phyloP scores from a whole-genome alignment of 2,888 invertebrate genomes.

The Mantis religiosa region DNA sequence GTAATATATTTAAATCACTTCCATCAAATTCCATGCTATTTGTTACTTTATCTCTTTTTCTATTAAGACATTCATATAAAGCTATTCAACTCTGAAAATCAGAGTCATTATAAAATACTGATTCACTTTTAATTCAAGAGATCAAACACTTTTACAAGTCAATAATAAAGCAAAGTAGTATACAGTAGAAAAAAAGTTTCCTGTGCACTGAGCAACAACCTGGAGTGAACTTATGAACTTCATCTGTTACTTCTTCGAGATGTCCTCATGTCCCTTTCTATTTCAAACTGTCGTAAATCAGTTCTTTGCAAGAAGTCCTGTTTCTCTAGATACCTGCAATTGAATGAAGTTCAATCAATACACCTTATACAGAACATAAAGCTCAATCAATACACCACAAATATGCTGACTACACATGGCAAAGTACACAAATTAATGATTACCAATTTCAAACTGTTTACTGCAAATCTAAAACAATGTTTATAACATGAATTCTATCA shows the following conservation, averaged over 20 bases:
- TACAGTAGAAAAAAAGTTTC: background rate
- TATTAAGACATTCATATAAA: background rate
- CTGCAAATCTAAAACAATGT: too few species aligned
- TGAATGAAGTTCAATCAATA: too few species aligned
- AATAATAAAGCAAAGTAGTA: background rate
- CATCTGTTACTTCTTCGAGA: slow-evolving; percentile 60
- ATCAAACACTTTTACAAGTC: background rate
- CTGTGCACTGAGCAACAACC: background rate
- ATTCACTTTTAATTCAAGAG: background rate
- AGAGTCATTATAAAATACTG: background rate
- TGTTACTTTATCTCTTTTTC: background rate
- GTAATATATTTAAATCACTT: background rate
- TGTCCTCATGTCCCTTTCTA: slow-evolving; percentile 75
- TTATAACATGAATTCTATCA: too few species aligned
- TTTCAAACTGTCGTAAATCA: slow-evolving; percentile 87
- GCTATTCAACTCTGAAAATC: background rate
- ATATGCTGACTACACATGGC: too few species aligned
- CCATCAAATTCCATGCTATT: background rate
- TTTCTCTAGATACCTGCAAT: slow-evolving; percentile 73
- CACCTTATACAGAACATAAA: too few species aligned
- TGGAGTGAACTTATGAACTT: background rate
- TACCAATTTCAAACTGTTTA: too few species aligned
- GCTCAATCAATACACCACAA: too few species aligned
- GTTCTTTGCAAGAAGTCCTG: slow-evolving; percentile 88
- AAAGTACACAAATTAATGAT: too few species aligned